phyloP scores from a whole-genome alignment of 2,888 invertebrate genomes.

The Busseola fusca region DNA sequence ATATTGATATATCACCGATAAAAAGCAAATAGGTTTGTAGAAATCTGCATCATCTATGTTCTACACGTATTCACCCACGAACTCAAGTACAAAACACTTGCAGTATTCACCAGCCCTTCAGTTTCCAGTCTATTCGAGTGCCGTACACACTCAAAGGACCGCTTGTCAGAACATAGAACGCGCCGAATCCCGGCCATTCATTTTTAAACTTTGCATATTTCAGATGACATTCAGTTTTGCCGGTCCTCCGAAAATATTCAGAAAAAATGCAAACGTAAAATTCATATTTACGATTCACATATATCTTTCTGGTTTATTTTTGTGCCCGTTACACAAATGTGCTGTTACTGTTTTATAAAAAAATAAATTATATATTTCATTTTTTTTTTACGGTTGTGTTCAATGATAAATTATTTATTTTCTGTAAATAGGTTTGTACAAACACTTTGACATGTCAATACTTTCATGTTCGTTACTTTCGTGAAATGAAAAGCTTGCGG shows the following conservation, averaged over 20 bases:
- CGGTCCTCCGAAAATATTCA: constrained; percentile 13
- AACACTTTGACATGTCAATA: too few relatives aligned
- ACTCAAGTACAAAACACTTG: not conserved
- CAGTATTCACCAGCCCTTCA: not conserved
- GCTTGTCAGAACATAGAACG: constrained; percentile 3
- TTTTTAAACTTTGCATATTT: constrained; percentile 33
- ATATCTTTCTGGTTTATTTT: constrained; percentile 10
- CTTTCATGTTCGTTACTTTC: too few relatives aligned
- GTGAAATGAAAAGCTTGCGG: not conserved
- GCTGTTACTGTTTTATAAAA: not conserved
- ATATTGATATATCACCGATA: not conserved
- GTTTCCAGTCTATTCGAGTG: not conserved
- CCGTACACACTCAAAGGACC: constrained; percentile 11
- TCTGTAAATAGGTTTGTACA: too few relatives aligned
- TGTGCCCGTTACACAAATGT: not conserved
- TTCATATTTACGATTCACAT: not conserved
- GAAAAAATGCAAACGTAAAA: constrained; percentile 18
- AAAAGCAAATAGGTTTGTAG: not conserved
- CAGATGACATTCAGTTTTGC: constrained; percentile 17
- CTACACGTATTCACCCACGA: not conserved
- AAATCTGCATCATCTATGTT: not conserved
- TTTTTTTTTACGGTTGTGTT: not conserved
- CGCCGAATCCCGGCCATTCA: not conserved
- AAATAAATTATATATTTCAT: too few relatives aligned
- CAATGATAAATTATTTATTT: too few relatives aligned